Evolutionary conservation across 1,140 invertebrate species (phyloP).

Genomic region (Oncopeltus fasciatus): DNA sequence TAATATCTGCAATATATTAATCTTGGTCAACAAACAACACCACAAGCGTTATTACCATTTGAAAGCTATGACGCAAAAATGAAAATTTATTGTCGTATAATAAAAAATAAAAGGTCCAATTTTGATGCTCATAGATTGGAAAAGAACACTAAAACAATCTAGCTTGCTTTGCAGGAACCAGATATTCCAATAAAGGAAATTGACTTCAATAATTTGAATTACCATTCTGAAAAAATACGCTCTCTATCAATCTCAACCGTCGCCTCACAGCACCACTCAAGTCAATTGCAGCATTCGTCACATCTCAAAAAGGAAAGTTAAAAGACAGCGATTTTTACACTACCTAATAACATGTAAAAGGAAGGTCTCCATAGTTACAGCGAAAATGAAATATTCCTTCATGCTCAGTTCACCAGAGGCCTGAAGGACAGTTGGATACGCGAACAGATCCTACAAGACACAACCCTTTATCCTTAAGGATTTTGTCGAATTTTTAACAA

Average conservation of each 20-base stretch:
- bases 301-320: too few relatives aligned
- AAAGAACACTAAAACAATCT: too few relatives aligned
- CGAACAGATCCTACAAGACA: not conserved
- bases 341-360: too few relatives aligned
- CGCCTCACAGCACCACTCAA: not conserved
- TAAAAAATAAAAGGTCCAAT: too few relatives aligned
- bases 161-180: too few relatives aligned
- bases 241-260: not conserved
- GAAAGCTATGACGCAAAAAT: too few relatives aligned
- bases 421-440: not conserved
- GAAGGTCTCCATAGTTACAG: not conserved
- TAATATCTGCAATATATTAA: too few relatives aligned
- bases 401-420: constrained; percentile 2
- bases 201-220: not conserved
- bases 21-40: too few relatives aligned
- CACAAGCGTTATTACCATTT: too few relatives aligned
- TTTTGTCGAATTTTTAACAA: not conserved
- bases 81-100: too few relatives aligned
- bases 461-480: not conserved
- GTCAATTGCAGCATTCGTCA: not conserved
- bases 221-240: not conserved
- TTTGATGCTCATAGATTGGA: too few relatives aligned
- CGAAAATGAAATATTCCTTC: not conserved
- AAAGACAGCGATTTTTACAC: constrained; percentile 2
- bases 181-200: not conserved